Evolutionary conservation across 2,113 vertebrate genomes (phyloP).

Genomic region (Macheiramphus alcinus): DNA sequence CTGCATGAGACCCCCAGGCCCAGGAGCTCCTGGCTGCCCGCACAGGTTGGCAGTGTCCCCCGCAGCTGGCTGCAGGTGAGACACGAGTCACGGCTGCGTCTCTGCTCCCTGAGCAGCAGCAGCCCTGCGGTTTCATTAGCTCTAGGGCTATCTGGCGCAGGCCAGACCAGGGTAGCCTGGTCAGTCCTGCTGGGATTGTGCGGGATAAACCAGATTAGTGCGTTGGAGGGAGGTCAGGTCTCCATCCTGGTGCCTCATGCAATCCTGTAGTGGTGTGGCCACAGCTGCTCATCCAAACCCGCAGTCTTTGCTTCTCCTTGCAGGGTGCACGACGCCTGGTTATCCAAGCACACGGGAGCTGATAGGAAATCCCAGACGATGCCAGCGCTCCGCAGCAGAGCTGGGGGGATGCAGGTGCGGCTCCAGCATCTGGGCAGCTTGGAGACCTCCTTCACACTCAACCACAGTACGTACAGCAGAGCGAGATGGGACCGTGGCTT

Average conservation of each 20-base stretch:
- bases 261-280: fast-evolving
- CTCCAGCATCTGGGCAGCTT: conserved; percentile 89
- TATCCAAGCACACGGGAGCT: conserved; percentile 80
- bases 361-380: conserved; percentile 94
- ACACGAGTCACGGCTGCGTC: neutral
- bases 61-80: conserved; percentile 24
- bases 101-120: neutral
- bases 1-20: neutral
- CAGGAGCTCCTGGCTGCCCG: neutral
- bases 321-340: conserved; percentile 85
- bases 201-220: fast-evolving
- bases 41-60: neutral
- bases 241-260: neutral
- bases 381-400: conserved; percentile 87
- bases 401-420: conserved; percentile 83
- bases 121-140: neutral
- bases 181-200: neutral
- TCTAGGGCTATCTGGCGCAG: neutral
- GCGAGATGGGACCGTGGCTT: neutral
- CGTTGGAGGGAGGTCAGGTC: neutral
- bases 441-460: conserved; percentile 92
- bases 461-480: conserved; percentile 79
- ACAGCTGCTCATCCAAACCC: neutral
- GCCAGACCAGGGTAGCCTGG: fast-evolving
- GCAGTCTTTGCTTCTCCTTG: neutral